Percentiles rank a stretch among this genome's conserved stretches.
Conservation (phyloP, 1,140 invertebrate genomes). For the Notospermus geniculatus region DNA sequence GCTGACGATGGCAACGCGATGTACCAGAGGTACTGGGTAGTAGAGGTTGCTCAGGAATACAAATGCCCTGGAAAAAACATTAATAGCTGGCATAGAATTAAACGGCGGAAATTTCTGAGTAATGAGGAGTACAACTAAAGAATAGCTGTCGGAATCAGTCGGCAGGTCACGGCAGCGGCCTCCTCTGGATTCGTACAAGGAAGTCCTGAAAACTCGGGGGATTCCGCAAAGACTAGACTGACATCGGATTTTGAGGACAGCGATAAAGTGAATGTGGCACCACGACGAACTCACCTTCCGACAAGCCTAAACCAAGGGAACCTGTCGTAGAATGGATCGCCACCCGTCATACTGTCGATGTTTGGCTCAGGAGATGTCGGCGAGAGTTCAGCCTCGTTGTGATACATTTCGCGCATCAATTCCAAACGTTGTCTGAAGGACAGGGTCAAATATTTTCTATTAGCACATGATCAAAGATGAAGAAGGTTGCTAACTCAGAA, state of each 20-base stretch:
- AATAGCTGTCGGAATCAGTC: no score
- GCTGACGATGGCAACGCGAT: slow-evolving; percentile 99
- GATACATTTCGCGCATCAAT: slow-evolving; percentile 98
- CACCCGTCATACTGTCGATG: slow-evolving; percentile 88
- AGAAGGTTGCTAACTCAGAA: no score
- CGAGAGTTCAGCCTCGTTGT: slow-evolving; percentile 94
- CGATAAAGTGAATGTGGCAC: no score
- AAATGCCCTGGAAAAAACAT: slow-evolving; percentile 74
- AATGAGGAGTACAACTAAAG: no score
- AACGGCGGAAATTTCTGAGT: no score
- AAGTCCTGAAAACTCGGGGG: no score
- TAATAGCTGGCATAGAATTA: no score
- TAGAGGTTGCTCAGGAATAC: slow-evolving; percentile 96
- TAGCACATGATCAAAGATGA: no score
- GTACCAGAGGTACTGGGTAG: slow-evolving; percentile 92
- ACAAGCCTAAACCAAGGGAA: slow-evolving; percentile 99
- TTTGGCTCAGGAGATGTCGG: slow-evolving; percentile 79
- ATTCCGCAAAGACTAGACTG: no score
- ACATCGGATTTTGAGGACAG: no score
- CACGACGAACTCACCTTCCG: slow-evolving; percentile 77
- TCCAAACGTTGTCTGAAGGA: slow-evolving; percentile 86
- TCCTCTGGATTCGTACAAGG: no score
- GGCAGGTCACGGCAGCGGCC: no score
- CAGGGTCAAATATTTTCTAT: slow-evolving; percentile 11
- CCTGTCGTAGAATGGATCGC: slow-evolving; percentile 98